phyloP scores from a whole-genome alignment of 1,140 invertebrate species.

The Hycleus cichorii region DNA sequence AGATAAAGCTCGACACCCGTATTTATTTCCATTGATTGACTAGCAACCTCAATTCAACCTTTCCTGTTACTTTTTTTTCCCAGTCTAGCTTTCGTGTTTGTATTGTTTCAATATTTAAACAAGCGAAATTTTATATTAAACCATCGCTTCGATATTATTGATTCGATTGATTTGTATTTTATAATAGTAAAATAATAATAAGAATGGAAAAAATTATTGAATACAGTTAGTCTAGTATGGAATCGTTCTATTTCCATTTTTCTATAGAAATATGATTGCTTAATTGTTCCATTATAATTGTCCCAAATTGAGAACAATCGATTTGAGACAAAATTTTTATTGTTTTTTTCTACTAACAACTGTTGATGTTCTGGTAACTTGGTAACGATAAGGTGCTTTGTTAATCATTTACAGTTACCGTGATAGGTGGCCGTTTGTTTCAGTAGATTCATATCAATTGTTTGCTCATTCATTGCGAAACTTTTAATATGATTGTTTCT shows the following conservation, averaged over 20 bases:
- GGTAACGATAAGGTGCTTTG: slow-evolving; percentile 14
- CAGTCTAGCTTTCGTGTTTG: too few relatives aligned
- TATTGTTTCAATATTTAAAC: too few relatives aligned
- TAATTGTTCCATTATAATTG: too few relatives aligned
- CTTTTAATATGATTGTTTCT: not conserved
- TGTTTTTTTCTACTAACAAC: not conserved
- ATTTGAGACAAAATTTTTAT: slow-evolving; percentile 2
- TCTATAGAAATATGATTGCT: too few relatives aligned
- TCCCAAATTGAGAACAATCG: slow-evolving; percentile 8
- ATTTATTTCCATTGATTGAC: too few relatives aligned
- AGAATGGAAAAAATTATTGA: too few relatives aligned
- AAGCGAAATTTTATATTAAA: too few relatives aligned
- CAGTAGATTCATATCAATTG: slow-evolving; percentile 12
- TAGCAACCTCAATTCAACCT: too few relatives aligned
- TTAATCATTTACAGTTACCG: slow-evolving; percentile 19
- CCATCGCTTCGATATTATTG: not conserved
- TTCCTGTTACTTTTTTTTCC: too few relatives aligned
- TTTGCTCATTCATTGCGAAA: slow-evolving; percentile 4
- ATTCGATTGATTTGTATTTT: not conserved
- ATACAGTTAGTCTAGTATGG: too few relatives aligned
- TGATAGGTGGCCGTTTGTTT: slow-evolving; percentile 14
- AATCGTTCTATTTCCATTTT: too few relatives aligned
- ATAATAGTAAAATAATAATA: not conserved
- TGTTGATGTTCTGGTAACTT: slow-evolving; percentile 18
- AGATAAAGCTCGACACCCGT: too few relatives aligned